Conservation (phyloP, 2,888 invertebrate genomes). For the Lottia gigantea region DNA sequence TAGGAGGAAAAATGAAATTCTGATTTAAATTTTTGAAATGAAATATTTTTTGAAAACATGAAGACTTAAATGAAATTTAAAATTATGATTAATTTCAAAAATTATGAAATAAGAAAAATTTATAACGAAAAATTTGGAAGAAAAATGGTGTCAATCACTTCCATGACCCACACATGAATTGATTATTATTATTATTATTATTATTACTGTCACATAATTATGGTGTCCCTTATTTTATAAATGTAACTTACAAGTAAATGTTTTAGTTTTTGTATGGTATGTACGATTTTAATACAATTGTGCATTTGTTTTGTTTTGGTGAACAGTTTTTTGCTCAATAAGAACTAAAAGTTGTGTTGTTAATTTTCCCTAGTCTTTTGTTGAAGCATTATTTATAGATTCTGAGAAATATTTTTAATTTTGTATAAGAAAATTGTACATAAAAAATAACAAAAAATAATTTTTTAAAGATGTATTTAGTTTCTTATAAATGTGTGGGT, state of each 20-base stretch:
- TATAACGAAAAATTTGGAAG: neutral
- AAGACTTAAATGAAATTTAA: too few species aligned
- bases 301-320: conserved; percentile 23
- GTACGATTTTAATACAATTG: conserved; percentile 23
- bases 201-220: neutral
- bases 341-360: conserved; percentile 15
- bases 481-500: conserved; percentile 8
- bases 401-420: conserved; percentile 9
- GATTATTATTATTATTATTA: too few species aligned
- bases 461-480: neutral
- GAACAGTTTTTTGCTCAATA: conserved; percentile 24
- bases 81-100: too few species aligned
- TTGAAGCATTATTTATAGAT: conserved; percentile 8
- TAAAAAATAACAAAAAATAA: neutral
- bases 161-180: neutral
- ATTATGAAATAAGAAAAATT: conserved; percentile 4
- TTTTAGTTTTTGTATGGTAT: conserved; percentile 1
- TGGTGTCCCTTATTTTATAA: conserved; percentile 6
- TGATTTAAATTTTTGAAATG: too few species aligned
- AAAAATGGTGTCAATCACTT: neutral
- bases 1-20: too few species aligned
- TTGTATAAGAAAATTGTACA: conserved; percentile 3
- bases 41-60: too few species aligned
- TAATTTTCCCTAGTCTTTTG: conserved; percentile 10
- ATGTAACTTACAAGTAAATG: neutral